These are phyloP conservation scores for Cyprinus carpio DNA, from an alignment of 2,113 vertebrate genomes.

Conservation along the genomic window DNA sequence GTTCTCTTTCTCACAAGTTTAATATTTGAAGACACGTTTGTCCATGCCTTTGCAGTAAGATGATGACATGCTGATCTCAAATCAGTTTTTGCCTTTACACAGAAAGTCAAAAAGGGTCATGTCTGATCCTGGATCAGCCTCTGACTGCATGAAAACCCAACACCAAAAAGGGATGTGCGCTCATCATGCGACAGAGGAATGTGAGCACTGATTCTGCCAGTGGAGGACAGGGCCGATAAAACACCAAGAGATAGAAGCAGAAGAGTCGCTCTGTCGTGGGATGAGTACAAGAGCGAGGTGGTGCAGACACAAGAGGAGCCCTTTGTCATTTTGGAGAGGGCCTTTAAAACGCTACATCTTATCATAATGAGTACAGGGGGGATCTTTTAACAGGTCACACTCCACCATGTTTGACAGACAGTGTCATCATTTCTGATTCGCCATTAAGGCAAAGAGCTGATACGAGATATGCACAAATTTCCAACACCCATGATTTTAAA, in stretches of 20 bases:
- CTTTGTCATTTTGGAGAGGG: slow-evolving; percentile 75
- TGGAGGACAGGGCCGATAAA: slow-evolving; percentile 58
- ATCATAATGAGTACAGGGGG: slow-evolving; percentile 76
- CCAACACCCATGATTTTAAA: background rate
- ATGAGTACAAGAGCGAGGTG: slow-evolving; percentile 52
- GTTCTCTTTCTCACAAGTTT: background rate
- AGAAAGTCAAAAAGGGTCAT: slow-evolving; percentile 22
- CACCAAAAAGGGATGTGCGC: slow-evolving; percentile 12
- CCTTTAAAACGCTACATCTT: slow-evolving; percentile 69
- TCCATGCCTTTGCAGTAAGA: background rate
- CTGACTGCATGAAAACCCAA: slow-evolving; percentile 29
- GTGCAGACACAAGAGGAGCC: slow-evolving; percentile 59
- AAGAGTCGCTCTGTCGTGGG: slow-evolving; percentile 39
- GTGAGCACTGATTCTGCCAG: slow-evolving; percentile 21
- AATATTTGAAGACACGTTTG: background rate
- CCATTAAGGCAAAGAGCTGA: background rate
- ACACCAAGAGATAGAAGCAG: slow-evolving; percentile 60
- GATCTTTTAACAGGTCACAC: slow-evolving; percentile 75
- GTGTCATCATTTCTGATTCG: slow-evolving; percentile 3
- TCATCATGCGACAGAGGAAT: slow-evolving; percentile 43
- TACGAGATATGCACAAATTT: background rate
- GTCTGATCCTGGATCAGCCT: background rate
- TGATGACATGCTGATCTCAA: background rate
- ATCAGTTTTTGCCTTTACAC: background rate
- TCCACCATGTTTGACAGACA: slow-evolving; percentile 37